Evolutionary conservation across 2,888 invertebrate species (phyloP), one percentile per base, ranked within the genome.

Genomic region (Protodeltote pygarga): DNA sequence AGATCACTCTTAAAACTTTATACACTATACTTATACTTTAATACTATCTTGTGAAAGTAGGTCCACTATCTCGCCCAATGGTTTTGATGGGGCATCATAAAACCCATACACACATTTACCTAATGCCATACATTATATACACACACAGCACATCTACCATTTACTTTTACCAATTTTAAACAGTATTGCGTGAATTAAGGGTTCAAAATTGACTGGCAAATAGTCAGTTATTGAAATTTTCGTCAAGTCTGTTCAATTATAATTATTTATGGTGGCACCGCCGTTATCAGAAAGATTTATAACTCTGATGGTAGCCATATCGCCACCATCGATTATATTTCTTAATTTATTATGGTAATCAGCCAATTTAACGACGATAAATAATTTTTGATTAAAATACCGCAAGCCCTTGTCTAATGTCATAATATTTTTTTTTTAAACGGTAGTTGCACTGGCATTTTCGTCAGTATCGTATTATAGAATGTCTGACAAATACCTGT

Each of bases 271-370:
- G 4, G 15, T n/a, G 3, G 4, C 8, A 33, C 39, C 37, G 59
- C 35, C 46, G 32, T 27, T 37, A 37, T 24, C 14, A 1, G 13
- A 6, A 23, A 16, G 16, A 45, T 20, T 16, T 27, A 37, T 20
- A 25, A 5, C 8, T 15, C 23, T n/a, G n/a, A n/a, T n/a, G n/a
- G n/a, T n/a, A n/a, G n/a, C n/a, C n/a, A n/a, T n/a, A n/a, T n/a
- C n/a, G n/a, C n/a, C n/a, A n/a, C 20, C 3, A 28, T 13, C 10
- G n/a, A 19, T 27, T 23, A 23, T 8, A 9, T 1, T 37, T 17
- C 14, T 16, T 16, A 44, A 44, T 35, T 37, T 31, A 8, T 38
- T 57, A 58, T 51, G 51, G 8, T 39, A 51, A 51, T 39, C 3
- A 20, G 1, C 13, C 1, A 17, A 28, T 31, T 13, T 17, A 20